phyloP scores from a whole-genome alignment of 2,113 vertebrate species.

The Pholis gunnellus region DNA sequence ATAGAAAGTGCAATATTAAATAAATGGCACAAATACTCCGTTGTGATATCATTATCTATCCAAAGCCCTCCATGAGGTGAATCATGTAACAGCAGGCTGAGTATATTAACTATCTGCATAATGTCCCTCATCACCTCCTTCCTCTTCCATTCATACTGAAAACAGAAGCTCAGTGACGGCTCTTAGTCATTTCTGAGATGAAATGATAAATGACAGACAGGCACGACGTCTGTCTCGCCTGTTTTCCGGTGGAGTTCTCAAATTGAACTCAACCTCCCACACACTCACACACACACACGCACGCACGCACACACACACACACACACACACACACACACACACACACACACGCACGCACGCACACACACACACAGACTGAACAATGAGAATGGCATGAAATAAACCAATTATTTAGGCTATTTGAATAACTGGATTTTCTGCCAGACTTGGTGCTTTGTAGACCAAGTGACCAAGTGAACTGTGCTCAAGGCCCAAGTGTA shows the following conservation, averaged over 20 bases:
- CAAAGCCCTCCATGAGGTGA: slow-evolving; percentile 23
- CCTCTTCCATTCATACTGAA: slow-evolving; percentile 36
- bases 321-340: slow-evolving; percentile 13
- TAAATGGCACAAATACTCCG: slow-evolving; percentile 14
- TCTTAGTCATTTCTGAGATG: slow-evolving; percentile 29
- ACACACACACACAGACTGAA: background rate
- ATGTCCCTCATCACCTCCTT: slow-evolving; percentile 29
- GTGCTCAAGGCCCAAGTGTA: background rate
- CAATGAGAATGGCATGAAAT: background rate
- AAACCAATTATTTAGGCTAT: slow-evolving; percentile 21
- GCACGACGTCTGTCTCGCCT: slow-evolving; percentile 16
- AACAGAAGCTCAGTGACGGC: slow-evolving; percentile 17
- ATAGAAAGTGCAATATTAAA: background rate
- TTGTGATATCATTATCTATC: slow-evolving; percentile 28
- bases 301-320: slow-evolving; percentile 10
- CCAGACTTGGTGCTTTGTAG: background rate
- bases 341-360: background rate
- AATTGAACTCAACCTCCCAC: slow-evolving; percentile 24
- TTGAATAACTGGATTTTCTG: slow-evolving; percentile 46
- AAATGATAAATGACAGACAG: slow-evolving; percentile 38
- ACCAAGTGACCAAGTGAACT: background rate
- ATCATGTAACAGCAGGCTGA: slow-evolving; percentile 28
- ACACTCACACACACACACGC: slow-evolving; percentile 2
- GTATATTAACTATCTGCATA: slow-evolving; percentile 42
- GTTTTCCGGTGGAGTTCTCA: slow-evolving; percentile 27